These are phyloP conservation scores for Leguminivora glycinivorella DNA, from an alignment of 1,140 invertebrate species.

Conservation along the genomic window DNA sequence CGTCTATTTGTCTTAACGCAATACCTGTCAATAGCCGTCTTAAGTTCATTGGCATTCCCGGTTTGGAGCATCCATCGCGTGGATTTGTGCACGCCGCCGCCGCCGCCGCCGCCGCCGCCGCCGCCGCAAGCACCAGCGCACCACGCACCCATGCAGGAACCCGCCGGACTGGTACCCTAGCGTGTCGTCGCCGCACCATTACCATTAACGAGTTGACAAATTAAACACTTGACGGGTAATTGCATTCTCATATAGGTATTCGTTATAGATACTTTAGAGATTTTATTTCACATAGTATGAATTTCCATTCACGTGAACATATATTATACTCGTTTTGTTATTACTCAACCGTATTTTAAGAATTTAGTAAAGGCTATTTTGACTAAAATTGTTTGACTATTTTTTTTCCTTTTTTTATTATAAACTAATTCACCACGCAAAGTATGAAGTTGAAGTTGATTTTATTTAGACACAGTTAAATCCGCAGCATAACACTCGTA, in stretches of 20 bases:
- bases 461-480: too few species aligned
- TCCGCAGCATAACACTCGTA: too few species aligned
- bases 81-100: constrained; percentile 69
- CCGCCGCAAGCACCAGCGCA: constrained; percentile 48
- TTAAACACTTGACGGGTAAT: constrained; percentile 66
- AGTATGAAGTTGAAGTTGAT: too few species aligned
- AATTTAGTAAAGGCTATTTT: too few species aligned
- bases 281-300: background rate
- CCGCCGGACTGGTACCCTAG: constrained; percentile 67
- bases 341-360: too few species aligned
- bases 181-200: constrained; percentile 71
- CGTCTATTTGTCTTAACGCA: constrained; percentile 77
- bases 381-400: background rate
- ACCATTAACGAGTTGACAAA: constrained; percentile 74
- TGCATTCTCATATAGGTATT: constrained; percentile 38
- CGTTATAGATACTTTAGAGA: constrained; percentile 20
- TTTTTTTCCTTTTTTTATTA: background rate
- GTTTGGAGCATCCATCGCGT: constrained; percentile 72
- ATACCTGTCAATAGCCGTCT: constrained; percentile 75
- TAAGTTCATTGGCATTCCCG: constrained; percentile 75
- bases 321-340: background rate
- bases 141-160: constrained; percentile 33
- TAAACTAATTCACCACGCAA: too few species aligned
- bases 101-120: too few species aligned
- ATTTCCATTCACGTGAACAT: background rate